Base-by-base conservation (phyloP, 1,140 invertebrate species). In the Eriocheir sinensis region DNA sequence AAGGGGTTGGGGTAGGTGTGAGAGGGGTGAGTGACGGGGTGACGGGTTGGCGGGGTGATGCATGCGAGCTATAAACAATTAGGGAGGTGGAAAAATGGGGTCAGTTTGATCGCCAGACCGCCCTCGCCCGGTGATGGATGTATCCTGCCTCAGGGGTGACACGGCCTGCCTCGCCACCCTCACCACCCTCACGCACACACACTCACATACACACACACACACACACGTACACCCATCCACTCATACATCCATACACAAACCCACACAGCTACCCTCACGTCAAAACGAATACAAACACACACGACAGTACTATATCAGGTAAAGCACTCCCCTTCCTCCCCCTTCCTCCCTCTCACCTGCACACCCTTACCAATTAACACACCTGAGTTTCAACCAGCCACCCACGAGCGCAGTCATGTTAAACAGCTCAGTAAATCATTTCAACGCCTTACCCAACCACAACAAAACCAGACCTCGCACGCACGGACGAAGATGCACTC, bases 31-130 rank as follows among this genome's bases (percentile, higher is more conserved):
- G n/a, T n/a, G n/a, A n/a, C n/a, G n/a, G 17, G 83, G 3, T n/a
- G 83, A 15, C 30, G 15, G 30, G 83, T 83, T 38, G 34, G 21
- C 36, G 81, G 30, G 81, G 40, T 86, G 83, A 41, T 86, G 60
- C 60, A 72, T 72, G 60, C 60, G 60, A 72, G 21, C 60, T 72
- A 72, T 72, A 72, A 72, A 72, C 60, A 72, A 72, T 72, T 72
- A 72, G 60, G 60, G 60, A 72, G 60, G 60, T 72, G 60, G 60
- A 72, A 72, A 72, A 72, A 72, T 72, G 60, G n/a, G 60, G 60
- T n/a, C 60, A 72, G 60, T 72, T 72, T 72, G 60, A 72, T 72
- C 60, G 60, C n/a, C n/a, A n/a, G 60, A n/a, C 27, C 60, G n/a
- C 60, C 60, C 60, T 72, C 60, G 60, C 60, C 27, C 27, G 48